Base-by-base conservation (phyloP, 2,113 vertebrate genomes). In the Ctenodactylus gundi region DNA sequence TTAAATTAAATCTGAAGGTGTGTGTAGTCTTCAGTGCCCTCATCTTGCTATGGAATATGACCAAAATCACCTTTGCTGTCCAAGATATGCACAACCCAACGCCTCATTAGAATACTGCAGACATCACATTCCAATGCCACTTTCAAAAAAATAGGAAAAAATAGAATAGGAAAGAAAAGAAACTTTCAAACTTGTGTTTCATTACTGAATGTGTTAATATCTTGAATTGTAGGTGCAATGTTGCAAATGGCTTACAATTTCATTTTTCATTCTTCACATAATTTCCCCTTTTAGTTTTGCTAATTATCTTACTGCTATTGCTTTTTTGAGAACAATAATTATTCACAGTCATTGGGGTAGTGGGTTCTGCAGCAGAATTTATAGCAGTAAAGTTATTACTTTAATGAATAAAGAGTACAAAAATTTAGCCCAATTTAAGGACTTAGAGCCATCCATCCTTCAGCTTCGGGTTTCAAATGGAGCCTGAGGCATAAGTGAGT, bases 391-490 rank as follows among this genome's bases (percentile, higher is more conserved):
- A 97, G 91, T 92, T 55, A 70, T 91, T 91, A 65, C 78, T 97
- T 97, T 96, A 97, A 95, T 95, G 95, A 88, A 70, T 85, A 96
- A 92, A 96, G 80, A 94, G 85, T 17, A 78, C 18, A 76, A 49
- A 96, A 90, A n/a, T 64, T 94, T 85, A 78, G 55, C 41, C 55
- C 58, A 80, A 18, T 64, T 91, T 93, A 76, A 82, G 53, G 18
- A 90, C 64, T 62, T 75, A 75, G 15, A 91, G 29, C 15, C 83
- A 81, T 84, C 91, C 25, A 44, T n/a, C 27, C 46, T 84, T 76
- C 68, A 90, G 27, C 27, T 29, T 76, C 3, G 1, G 75, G 85
- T 65, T 94, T 93, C 88, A 65, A 92, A 68, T 5, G 51, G 46
- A 92, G 80, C 83, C 1, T 36, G 75, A 85, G 70, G 58, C 93